These are phyloP conservation scores for Phaetusa simplex DNA, from an alignment of 2,113 vertebrate species.

Conservation along the genomic window DNA sequence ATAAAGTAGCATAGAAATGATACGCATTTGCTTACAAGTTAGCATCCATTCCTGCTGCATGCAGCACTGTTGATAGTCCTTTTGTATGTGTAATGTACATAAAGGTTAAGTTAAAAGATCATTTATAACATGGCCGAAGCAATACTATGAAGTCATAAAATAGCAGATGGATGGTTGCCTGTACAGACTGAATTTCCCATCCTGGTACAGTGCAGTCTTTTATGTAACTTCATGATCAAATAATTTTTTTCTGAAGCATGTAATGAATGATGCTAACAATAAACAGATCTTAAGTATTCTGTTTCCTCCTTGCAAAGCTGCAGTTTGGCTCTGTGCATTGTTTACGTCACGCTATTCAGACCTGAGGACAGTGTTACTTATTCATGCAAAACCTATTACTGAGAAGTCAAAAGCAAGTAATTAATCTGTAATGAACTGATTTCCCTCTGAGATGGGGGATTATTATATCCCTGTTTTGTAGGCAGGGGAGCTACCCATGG, in stretches of 20 bases:
- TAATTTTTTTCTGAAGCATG: background rate
- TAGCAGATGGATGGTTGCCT: background rate
- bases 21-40: background rate
- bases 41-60: background rate
- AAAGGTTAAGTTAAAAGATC: background rate
- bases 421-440: background rate
- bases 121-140: background rate
- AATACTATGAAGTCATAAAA: background rate
- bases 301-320: background rate
- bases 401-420: background rate
- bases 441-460: background rate
- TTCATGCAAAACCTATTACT: background rate
- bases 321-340: background rate
- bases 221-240: too few species aligned
- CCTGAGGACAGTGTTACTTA: background rate
- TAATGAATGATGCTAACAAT: background rate
- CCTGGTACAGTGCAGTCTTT: background rate
- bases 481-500: background rate
- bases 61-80: background rate
- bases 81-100: background rate
- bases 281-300: background rate
- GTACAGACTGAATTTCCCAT: background rate
- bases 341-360: background rate
- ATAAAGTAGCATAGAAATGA: background rate
- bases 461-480: background rate